A percentile compares a stretch with the other conserved stretches of the same genome.
These are phyloP conservation scores for Vanessa cardui DNA, from an alignment of 2,888 invertebrate species.

Conservation along the genomic window DNA sequence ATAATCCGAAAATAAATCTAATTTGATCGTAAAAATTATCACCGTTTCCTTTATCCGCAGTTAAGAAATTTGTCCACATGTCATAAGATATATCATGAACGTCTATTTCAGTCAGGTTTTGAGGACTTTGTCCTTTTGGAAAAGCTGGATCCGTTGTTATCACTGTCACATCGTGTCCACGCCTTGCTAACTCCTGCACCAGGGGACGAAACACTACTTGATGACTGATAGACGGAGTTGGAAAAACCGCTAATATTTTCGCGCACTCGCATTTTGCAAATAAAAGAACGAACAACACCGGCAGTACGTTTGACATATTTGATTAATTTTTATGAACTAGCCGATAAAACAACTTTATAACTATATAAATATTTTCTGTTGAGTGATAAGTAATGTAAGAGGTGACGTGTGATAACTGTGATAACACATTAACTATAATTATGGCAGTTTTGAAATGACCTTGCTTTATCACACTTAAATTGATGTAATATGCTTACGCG, in stretches of 20 bases:
- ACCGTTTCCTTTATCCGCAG: conserved; percentile 7
- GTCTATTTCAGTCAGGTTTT: conserved; percentile 56
- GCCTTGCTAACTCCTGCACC: conserved; percentile 51
- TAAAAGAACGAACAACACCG: not conserved
- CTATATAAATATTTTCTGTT: not conserved
- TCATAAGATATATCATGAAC: conserved; percentile 55
- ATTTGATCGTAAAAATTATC: conserved; percentile 6
- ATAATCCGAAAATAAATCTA: conserved; percentile 12
- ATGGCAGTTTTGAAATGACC: not conserved
- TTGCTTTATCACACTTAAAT: not conserved
- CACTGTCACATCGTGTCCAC: conserved; percentile 63
- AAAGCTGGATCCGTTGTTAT: conserved; percentile 56
- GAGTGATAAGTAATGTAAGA: too few species aligned
- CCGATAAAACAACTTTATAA: not conserved
- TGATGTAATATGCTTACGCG: not conserved
- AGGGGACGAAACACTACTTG: conserved; percentile 50
- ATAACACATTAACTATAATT: not conserved
- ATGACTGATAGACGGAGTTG: conserved; percentile 61
- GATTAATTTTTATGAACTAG: too few species aligned
- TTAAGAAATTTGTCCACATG: conserved; percentile 26
- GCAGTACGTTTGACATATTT: too few species aligned
- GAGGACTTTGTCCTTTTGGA: conserved; percentile 50
- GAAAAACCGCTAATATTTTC: conserved; percentile 55
- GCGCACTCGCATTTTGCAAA: conserved; percentile 41
- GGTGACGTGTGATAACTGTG: not conserved